Percentiles rank a stretch among this genome's conserved stretches.
phyloP scores from a whole-genome alignment of 2,888 invertebrate genomes.

The Caradrina clavipalpis region DNA sequence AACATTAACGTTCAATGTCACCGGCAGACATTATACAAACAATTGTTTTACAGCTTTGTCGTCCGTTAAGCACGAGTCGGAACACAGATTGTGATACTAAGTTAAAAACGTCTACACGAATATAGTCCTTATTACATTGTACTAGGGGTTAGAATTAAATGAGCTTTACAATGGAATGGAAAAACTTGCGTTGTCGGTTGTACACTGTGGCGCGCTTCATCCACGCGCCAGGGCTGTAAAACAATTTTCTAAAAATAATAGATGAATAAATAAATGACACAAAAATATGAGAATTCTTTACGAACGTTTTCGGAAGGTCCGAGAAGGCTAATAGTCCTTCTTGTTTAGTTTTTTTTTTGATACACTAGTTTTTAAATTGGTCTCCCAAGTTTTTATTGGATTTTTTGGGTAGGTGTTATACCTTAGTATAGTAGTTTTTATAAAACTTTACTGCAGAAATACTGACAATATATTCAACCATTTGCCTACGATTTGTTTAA shows the following conservation, averaged over 20 bases:
- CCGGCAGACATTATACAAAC: conserved; percentile 56
- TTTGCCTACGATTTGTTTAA: not conserved
- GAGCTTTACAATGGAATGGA: not conserved
- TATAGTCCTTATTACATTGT: not conserved
- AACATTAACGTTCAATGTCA: conserved; percentile 64
- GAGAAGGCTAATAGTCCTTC: conserved; percentile 66
- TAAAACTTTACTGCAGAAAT: conserved; percentile 17
- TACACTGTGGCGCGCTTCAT: conserved; percentile 76
- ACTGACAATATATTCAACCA: not conserved
- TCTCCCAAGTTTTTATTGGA: conserved; percentile 24
- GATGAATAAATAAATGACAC: conserved; percentile 76
- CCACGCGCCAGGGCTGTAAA: conserved; percentile 85
- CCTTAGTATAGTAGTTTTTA: conserved; percentile 10
- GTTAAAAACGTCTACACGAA: not conserved
- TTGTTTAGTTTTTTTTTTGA: conserved; percentile 68
- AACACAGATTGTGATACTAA: not conserved
- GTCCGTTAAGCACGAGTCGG: conserved; percentile 36
- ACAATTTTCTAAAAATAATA: conserved; percentile 78
- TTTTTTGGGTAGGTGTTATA: conserved; percentile 28
- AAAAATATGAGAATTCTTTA: conserved; percentile 81
- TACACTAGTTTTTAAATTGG: conserved; percentile 39
- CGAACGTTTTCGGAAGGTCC: conserved; percentile 84
- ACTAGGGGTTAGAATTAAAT: conserved; percentile 19
- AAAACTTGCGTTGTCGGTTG: conserved; percentile 29
- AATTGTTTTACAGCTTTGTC: conserved; percentile 66